Evolutionary conservation across 2,797 vertebrate species (phyloP).

Genomic region (Protosalanx chinensis): DNA sequence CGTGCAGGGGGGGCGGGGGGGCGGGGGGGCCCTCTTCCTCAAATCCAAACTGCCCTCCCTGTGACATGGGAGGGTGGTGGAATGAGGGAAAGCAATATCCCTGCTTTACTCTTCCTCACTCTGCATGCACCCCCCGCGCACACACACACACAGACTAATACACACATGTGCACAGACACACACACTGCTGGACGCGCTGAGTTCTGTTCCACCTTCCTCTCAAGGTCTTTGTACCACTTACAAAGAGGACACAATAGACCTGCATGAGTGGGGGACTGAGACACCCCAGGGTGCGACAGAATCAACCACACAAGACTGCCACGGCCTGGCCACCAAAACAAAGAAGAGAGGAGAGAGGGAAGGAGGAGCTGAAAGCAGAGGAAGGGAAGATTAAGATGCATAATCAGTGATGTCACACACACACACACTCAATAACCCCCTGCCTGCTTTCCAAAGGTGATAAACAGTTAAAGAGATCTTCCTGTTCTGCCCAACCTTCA

Average conservation of each 20-base stretch:
- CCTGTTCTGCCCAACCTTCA: background rate
- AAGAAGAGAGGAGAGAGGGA: conserved; percentile 28
- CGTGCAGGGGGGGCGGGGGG: conserved; percentile 28
- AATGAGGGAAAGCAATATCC: conserved; percentile 36
- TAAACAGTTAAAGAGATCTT: background rate
- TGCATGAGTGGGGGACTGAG: conserved; percentile 1
- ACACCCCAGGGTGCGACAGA: conserved; percentile 22
- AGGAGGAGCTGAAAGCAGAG: conserved; percentile 1
- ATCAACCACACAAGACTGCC: conserved; percentile 39
- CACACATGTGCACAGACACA: background rate
- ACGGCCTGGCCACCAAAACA: conserved; percentile 8
- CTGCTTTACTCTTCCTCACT: conserved; percentile 47
- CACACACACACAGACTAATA: background rate
- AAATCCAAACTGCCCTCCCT: conserved; percentile 50
- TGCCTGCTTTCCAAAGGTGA: conserved; percentile 7
- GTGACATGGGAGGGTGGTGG: conserved; percentile 34
- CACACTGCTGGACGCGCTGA: background rate
- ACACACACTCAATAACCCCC: no score
- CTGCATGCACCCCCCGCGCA: conserved; percentile 11
- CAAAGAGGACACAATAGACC: background rate
- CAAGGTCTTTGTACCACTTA: conserved; percentile 2
- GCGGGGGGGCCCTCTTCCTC: conserved; percentile 25
- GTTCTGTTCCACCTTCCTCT: conserved; percentile 33
- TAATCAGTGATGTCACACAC: background rate
- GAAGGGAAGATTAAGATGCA: background rate